Evolutionary conservation across 2,888 invertebrate species (phyloP), one percentile per base, ranked within the genome.

Genomic region (Eulithis testata): DNA sequence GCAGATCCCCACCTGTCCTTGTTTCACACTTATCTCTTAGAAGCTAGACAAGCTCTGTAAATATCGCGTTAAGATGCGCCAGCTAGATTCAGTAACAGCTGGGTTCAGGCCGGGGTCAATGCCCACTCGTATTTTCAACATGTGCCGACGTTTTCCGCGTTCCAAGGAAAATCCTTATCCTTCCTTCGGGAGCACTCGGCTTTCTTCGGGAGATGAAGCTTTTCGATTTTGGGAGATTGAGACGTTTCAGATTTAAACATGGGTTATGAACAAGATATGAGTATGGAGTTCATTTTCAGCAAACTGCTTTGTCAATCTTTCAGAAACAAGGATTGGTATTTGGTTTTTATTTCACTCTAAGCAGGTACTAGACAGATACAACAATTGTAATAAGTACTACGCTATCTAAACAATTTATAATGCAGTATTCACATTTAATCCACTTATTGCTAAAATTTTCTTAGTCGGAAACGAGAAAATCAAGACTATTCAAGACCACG

Each of bases 91-190:
- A 85, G 85, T 81, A 90, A 87, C 91, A 91, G 92, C 90, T 91
- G 91, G 81, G 80, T 86, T 85, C 84, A 83, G 85, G 83, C 83
- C 86, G 91, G 91, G 91, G 91, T 91, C 91, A 91, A 87, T 90
- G 91, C 82, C 91, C 91, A 86, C 82, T 86, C 84, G 92, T 91
- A 91, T 92, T 92, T 92, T 91, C 91, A 91, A 92, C 92, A 91
- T 91, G 89, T 90, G 91, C 90, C 84, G 87, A 85, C 87, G 89
- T 90, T 92, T 92, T 92, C 92, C 92, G 92, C 92, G 92, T 92
- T 92, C 92, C 90, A 84, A 79, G 91, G 90, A 91, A 90, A 91
- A 86, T 87, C 83, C 83, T 82, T 88, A 89, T 88, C 89, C 87
- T 87, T 88, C 88, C 86, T 87, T 91, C 91, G 90, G 87, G 77